phyloP scores from a whole-genome alignment of 2,797 vertebrate genomes.

The Paratrypauchen microcephalus region DNA sequence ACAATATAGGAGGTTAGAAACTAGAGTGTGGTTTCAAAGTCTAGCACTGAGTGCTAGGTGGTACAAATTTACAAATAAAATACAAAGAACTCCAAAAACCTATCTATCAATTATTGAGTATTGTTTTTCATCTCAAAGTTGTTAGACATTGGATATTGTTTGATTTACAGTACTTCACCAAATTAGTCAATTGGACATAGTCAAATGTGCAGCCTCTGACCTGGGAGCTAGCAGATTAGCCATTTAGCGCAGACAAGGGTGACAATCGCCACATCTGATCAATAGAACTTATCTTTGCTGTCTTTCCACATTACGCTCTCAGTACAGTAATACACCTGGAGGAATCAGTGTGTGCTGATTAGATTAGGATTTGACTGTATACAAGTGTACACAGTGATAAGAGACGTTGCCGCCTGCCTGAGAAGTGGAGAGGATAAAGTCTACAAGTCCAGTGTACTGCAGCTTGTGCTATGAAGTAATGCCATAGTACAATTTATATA shows the following conservation, averaged over 20 bases:
- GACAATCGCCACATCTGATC: constrained; percentile 72
- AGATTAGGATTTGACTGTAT: constrained; percentile 71
- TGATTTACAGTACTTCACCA: constrained; percentile 45
- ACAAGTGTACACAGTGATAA: constrained; percentile 60
- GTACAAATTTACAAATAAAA: background rate
- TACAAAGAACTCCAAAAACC: background rate
- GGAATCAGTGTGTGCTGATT: constrained; percentile 68
- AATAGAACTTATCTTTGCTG: constrained; percentile 67
- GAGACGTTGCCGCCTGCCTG: constrained; percentile 53
- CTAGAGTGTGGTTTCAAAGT: background rate
- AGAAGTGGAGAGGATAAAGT: constrained; percentile 66
- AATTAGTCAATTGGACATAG: constrained; percentile 56
- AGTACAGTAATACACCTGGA: constrained; percentile 70
- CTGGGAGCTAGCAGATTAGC: constrained; percentile 70
- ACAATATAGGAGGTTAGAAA: constrained; percentile 3
- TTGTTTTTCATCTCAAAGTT: background rate
- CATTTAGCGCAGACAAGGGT: constrained; percentile 61
- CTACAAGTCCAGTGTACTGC: constrained; percentile 43
- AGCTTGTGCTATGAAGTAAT: constrained; percentile 22
- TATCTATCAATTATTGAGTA: background rate
- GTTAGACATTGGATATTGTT: constrained; percentile 25
- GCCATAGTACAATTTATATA: background rate
- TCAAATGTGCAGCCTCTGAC: constrained; percentile 56
- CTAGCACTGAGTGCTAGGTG: background rate
- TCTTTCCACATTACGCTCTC: constrained; percentile 58